Conservation (phyloP, 2,888 invertebrate genomes). For the Rhingia rostrata region DNA sequence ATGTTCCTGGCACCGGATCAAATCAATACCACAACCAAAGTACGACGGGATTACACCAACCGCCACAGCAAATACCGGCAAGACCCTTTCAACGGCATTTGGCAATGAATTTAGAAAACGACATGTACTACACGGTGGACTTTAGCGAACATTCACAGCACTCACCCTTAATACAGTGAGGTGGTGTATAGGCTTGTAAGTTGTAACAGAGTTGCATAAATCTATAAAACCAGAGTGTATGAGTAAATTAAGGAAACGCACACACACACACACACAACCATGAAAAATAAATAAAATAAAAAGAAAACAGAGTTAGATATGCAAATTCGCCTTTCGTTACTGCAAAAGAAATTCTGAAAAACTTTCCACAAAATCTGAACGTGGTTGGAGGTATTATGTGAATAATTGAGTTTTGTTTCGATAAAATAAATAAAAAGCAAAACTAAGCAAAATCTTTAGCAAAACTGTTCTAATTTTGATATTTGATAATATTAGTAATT, state of each 20-base stretch:
- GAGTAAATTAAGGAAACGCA: slow-evolving; percentile 58
- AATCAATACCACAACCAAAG: slow-evolving; percentile 71
- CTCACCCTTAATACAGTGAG: slow-evolving; percentile 89
- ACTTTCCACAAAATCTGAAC: slow-evolving; percentile 40
- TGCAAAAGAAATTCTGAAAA: slow-evolving; percentile 50
- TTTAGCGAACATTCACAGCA: slow-evolving; percentile 89
- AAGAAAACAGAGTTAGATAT: slow-evolving; percentile 58
- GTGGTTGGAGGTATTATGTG: slow-evolving; percentile 36
- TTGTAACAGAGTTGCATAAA: slow-evolving; percentile 47
- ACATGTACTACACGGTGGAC: slow-evolving; percentile 91
- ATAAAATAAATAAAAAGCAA: slow-evolving; percentile 20
- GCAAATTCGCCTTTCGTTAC: slow-evolving; percentile 73
- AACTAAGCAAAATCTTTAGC: slow-evolving; percentile 59
- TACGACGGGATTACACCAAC: slow-evolving; percentile 77
- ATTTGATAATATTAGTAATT: slow-evolving; percentile 58
- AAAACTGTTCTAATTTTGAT: slow-evolving; percentile 72
- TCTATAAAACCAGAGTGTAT: slow-evolving; percentile 37
- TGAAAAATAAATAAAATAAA: slow-evolving; percentile 33
- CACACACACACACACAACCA: slow-evolving; percentile 17
- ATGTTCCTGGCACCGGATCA: slow-evolving; percentile 76
- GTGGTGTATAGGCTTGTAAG: slow-evolving; percentile 33
- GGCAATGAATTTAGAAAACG: slow-evolving; percentile 87
- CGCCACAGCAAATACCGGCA: slow-evolving; percentile 78
- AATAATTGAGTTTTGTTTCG: slow-evolving; percentile 40
- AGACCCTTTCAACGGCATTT: slow-evolving; percentile 84